These are phyloP conservation scores for Luehdorfia chinensis DNA, from an alignment of 1,140 invertebrate species.

Conservation along the genomic window DNA sequence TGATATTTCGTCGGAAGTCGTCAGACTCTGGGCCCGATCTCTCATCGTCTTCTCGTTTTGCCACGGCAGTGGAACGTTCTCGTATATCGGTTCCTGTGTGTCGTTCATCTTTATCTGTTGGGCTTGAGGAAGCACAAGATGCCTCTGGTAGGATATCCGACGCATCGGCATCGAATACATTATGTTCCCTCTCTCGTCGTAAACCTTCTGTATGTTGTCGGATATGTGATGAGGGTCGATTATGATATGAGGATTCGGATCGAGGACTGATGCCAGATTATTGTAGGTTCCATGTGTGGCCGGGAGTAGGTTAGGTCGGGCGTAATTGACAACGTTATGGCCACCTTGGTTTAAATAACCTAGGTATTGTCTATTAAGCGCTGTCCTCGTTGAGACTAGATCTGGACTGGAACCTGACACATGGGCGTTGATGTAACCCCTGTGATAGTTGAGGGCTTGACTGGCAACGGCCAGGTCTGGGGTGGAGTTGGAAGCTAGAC, in stretches of 20 bases:
- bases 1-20: constrained; percentile 81
- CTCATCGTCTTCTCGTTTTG: constrained; percentile 76
- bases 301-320: constrained; percentile 55
- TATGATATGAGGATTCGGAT: constrained; percentile 65
- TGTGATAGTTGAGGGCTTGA: constrained; percentile 72
- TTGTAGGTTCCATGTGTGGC: constrained; percentile 83
- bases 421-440: constrained; percentile 78
- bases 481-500: constrained; percentile 86
- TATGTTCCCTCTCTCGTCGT: constrained; percentile 79
- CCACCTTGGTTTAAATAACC: constrained; percentile 58
- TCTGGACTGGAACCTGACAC: constrained; percentile 87
- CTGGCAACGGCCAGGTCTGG: constrained; percentile 87
- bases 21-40: constrained; percentile 81
- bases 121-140: constrained; percentile 73
- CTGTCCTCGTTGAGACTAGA: constrained; percentile 82
- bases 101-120: constrained; percentile 59
- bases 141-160: constrained; percentile 69
- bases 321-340: constrained; percentile 50
- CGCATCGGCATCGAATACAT: constrained; percentile 79
- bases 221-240: constrained; percentile 73
- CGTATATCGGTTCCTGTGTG: constrained; percentile 85
- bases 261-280: constrained; percentile 77
- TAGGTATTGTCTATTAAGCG: constrained; percentile 77
- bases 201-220: constrained; percentile 79
- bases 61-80: constrained; percentile 84